These are phyloP conservation scores for Aspidiotus destructor DNA, from an alignment of 2,888 invertebrate genomes.

Conservation along the genomic window DNA sequence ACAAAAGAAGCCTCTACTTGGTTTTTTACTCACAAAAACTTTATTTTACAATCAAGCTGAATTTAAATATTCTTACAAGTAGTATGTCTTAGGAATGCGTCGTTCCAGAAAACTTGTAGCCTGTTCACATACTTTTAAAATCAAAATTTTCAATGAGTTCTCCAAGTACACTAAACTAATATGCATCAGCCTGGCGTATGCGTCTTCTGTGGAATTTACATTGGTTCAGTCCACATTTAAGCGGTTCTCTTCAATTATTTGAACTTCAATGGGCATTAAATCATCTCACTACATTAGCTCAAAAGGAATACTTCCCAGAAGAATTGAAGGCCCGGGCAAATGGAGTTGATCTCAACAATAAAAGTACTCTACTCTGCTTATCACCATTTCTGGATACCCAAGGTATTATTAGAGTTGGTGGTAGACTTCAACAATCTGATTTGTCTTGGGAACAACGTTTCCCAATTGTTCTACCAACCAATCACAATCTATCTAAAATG, in stretches of 20 bases:
- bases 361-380: neutral
- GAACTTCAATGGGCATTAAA: neutral
- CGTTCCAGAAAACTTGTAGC: neutral
- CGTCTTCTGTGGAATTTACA: neutral
- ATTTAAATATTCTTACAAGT: neutral
- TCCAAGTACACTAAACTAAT: neutral
- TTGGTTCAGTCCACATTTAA: neutral
- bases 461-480: slow-evolving; percentile 1
- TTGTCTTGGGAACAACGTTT: neutral
- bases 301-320: neutral
- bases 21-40: neutral
- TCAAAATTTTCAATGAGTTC: neutral
- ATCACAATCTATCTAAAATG: neutral
- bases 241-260: neutral
- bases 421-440: neutral
- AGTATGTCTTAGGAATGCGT: neutral
- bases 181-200: neutral
- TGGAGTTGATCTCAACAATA: neutral
- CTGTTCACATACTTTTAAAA: neutral
- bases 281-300: neutral
- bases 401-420: neutral
- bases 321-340: neutral
- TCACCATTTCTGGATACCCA: neutral
- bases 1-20: neutral
- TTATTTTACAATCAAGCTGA: neutral